A percentile compares a stretch with the other conserved stretches of the same genome.
These are phyloP conservation scores for Xenus cinereus DNA, from an alignment of 2,113 vertebrate species.

Conservation along the genomic window DNA sequence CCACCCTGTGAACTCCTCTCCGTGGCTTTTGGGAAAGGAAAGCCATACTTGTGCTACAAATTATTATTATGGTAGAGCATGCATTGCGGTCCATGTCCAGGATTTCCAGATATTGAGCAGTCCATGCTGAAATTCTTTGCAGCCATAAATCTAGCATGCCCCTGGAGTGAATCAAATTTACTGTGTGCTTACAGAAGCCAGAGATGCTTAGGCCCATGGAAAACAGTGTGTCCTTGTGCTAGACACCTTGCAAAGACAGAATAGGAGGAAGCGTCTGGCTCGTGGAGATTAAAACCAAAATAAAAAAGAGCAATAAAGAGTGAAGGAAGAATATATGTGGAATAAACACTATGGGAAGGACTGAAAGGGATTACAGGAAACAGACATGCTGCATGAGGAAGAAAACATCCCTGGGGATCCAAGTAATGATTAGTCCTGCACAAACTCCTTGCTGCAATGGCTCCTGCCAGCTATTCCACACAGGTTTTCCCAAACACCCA, in stretches of 20 bases:
- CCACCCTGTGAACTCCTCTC: background rate
- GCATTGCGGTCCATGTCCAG: background rate
- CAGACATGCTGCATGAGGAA: background rate
- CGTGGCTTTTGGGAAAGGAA: background rate
- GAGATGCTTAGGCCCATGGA: background rate
- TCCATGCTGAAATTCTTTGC: background rate
- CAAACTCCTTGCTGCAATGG: background rate
- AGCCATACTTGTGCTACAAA: background rate
- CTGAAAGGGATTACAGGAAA: background rate
- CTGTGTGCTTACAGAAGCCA: background rate
- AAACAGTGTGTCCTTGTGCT: background rate
- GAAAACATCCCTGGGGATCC: background rate
- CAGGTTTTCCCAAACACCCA: background rate
- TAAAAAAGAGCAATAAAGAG: background rate
- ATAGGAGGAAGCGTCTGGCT: background rate
- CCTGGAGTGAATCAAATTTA: background rate
- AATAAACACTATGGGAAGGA: background rate
- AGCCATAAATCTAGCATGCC: background rate
- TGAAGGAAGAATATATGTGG: background rate
- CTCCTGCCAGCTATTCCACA: background rate
- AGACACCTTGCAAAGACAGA: background rate
- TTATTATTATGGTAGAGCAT: background rate
- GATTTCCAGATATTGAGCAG: background rate
- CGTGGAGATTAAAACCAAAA: background rate
- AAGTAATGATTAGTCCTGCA: background rate